Evolutionary conservation across 2,113 vertebrate species (phyloP).

Genomic region (Pelecanoides urinatrix): DNA sequence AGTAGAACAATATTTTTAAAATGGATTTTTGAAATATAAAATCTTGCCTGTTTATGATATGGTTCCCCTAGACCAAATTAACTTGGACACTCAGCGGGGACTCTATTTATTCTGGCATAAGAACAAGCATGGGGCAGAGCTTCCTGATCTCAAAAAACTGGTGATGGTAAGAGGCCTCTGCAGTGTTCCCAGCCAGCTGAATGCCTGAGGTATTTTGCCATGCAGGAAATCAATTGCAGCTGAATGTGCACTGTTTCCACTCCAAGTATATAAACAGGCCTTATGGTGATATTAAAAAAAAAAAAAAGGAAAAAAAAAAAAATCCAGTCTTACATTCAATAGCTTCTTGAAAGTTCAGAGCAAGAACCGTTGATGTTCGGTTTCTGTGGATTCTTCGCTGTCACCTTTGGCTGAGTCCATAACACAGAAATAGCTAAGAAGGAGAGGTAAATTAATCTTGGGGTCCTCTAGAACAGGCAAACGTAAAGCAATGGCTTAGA

Average conservation of each 20-base stretch:
- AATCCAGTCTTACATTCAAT: not conserved
- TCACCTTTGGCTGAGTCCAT: not conserved
- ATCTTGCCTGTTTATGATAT: constrained; percentile 46
- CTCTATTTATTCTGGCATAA: constrained; percentile 65
- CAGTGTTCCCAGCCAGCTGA: constrained; percentile 64
- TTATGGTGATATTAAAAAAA: constrained; percentile 30
- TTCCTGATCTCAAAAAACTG: constrained; percentile 24
- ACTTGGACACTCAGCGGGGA: constrained; percentile 36
- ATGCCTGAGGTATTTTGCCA: constrained; percentile 62
- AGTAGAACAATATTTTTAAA: not conserved
- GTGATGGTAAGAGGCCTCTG: constrained; percentile 38
- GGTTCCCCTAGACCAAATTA: constrained; percentile 41
- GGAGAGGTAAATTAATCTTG: not conserved
- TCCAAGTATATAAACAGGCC: constrained; percentile 43
- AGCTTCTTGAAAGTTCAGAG: constrained; percentile 13
- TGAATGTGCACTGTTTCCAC: constrained; percentile 60
- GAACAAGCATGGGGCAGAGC: constrained; percentile 48
- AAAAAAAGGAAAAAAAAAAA: not conserved
- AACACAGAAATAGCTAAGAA: not conserved
- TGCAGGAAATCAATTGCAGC: constrained; percentile 76
- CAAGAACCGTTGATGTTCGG: not conserved
- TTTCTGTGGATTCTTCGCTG: constrained; percentile 6
- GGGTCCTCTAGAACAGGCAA: not conserved
- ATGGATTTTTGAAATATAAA: not conserved
- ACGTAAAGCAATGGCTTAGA: not conserved